phyloP scores from a whole-genome alignment of 2,113 vertebrate species.

The Calidris pugnax region DNA sequence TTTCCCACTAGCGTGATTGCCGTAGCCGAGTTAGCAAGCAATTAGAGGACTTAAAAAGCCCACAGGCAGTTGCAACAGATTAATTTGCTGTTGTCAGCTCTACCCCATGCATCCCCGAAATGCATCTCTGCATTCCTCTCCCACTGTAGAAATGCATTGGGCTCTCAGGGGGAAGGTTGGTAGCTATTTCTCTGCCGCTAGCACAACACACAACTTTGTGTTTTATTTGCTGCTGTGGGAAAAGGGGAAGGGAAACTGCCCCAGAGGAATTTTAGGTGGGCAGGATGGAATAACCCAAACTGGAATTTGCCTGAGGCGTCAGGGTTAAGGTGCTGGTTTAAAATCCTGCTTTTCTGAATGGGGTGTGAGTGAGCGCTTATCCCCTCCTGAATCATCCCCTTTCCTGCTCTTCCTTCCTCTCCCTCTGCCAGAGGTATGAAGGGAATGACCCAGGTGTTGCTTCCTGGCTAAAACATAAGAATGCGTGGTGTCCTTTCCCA shows the following conservation, averaged over 20 bases:
- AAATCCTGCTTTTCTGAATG: background rate
- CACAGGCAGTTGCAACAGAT: background rate
- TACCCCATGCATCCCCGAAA: background rate
- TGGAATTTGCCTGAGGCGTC: background rate
- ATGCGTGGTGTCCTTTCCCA: background rate
- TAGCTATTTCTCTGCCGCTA: background rate
- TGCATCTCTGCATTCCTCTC: conserved; percentile 8
- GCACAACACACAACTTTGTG: background rate
- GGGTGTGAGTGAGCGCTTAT: background rate
- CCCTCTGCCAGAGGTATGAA: background rate
- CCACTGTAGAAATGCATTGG: background rate
- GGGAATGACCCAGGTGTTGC: background rate
- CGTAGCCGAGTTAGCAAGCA: background rate
- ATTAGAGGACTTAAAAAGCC: background rate
- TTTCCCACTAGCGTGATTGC: background rate
- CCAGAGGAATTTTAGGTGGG: conserved; percentile 1
- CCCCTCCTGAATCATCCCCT: background rate
- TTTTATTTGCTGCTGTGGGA: background rate
- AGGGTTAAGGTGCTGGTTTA: background rate
- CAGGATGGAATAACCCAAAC: background rate
- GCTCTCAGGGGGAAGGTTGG: background rate
- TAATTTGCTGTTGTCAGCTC: background rate
- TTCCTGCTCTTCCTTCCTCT: conserved; percentile 23
- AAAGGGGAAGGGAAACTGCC: background rate
- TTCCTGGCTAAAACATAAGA: background rate